These are phyloP conservation scores for Petrocephalus microphthalmus DNA, from an alignment of 2,113 vertebrate species.

Conservation along the genomic window DNA sequence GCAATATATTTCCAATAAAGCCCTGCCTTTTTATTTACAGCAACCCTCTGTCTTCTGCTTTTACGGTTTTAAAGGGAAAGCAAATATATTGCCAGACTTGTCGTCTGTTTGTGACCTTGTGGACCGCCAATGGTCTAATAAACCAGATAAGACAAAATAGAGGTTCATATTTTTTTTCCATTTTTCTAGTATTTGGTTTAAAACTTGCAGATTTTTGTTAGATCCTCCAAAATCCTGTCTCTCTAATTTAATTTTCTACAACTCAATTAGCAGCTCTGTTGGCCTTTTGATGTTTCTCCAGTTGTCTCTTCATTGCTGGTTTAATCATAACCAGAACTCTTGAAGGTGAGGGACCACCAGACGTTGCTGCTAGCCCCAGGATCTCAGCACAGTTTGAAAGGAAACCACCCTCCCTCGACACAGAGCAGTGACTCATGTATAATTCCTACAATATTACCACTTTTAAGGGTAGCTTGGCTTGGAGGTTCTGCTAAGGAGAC, in stretches of 20 bases:
- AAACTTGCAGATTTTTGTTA: conserved; percentile 7
- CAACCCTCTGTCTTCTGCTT: conserved; percentile 9
- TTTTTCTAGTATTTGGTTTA: not conserved
- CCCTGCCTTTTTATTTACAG: conserved; percentile 3
- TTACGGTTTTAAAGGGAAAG: conserved; percentile 11
- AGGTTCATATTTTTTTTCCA: not conserved
- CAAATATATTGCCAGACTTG: not conserved
- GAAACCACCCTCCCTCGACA: not conserved
- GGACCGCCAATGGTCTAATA: not conserved
- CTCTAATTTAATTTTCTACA: conserved; percentile 17
- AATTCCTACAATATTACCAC: conserved; percentile 6
- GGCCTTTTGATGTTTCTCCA: conserved; percentile 6
- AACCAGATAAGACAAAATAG: not conserved
- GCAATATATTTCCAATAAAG: conserved; percentile 6
- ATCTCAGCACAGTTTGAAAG: not conserved
- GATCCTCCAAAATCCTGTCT: not conserved
- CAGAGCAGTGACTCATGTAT: conserved; percentile 5
- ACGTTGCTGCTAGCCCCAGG: not conserved
- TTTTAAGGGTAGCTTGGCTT: conserved; percentile 9
- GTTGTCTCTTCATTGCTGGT: conserved; percentile 9
- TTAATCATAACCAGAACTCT: conserved; percentile 12
- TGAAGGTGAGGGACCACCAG: not conserved
- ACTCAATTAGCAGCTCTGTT: conserved; percentile 9
- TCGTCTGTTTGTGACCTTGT: not conserved
- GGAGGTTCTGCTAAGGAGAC: not conserved